These are phyloP conservation scores for Rhabdornis inornatus DNA, from an alignment of 2,113 vertebrate genomes.

Conservation along the genomic window DNA sequence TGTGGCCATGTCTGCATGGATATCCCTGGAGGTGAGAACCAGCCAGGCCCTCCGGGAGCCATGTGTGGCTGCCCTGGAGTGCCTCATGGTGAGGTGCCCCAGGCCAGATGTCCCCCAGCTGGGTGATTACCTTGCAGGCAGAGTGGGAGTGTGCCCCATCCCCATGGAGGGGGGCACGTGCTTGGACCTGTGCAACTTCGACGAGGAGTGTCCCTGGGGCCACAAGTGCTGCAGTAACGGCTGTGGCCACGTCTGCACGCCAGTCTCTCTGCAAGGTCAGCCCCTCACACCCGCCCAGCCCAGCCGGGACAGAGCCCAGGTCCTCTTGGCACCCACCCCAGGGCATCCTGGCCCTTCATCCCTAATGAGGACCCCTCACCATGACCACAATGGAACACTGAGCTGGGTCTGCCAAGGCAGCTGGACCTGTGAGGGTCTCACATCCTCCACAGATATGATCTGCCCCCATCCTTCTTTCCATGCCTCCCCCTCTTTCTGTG, in stretches of 20 bases:
- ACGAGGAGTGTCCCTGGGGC: background rate
- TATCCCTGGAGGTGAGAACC: background rate
- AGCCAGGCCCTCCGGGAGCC: rapidly evolving
- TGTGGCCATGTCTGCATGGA: background rate
- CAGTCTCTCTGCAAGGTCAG: conserved; percentile 23
- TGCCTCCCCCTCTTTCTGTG: background rate
- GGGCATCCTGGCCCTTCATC: background rate
- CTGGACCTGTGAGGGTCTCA: background rate
- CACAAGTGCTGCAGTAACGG: conserved; percentile 33
- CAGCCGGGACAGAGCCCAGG: background rate
- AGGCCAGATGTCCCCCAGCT: background rate
- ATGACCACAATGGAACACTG: rapidly evolving
- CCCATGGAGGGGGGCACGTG: rapidly evolving
- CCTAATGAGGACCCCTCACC: rapidly evolving
- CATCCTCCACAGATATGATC: background rate
- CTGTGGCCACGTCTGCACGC: background rate
- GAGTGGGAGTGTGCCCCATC: background rate
- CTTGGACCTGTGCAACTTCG: background rate
- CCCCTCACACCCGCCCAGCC: background rate
- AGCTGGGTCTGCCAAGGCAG: background rate
- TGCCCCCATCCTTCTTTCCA: background rate
- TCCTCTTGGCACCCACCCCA: rapidly evolving
- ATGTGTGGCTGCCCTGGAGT: no score
- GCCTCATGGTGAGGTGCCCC: rapidly evolving
- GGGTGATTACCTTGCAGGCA: background rate